Evolutionary conservation across 2,113 vertebrate species (phyloP).

Genomic region (Hippocampus guttulatus): DNA sequence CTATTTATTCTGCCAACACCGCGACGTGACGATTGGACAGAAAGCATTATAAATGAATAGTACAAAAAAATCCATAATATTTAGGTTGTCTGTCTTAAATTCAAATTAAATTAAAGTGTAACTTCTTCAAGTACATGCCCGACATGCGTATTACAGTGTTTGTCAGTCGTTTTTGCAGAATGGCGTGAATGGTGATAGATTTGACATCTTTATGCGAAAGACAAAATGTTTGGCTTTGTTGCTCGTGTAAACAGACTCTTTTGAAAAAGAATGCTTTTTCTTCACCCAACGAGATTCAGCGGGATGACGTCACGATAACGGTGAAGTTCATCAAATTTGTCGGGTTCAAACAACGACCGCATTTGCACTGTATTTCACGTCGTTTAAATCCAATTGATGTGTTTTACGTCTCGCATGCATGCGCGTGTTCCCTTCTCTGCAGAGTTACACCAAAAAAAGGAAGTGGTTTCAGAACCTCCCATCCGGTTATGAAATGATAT

Average conservation of each 20-base stretch:
- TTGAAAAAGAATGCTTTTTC: background rate
- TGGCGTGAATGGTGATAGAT: background rate
- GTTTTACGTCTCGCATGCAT: background rate
- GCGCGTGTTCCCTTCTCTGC: background rate
- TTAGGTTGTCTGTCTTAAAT: background rate
- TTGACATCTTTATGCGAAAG: background rate
- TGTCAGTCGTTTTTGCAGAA: background rate
- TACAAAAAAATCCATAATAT: too few relatives aligned
- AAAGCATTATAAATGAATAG: too few relatives aligned
- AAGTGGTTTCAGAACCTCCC: background rate
- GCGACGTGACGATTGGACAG: too few relatives aligned
- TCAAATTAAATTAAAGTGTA: too few relatives aligned
- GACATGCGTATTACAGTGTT: background rate
- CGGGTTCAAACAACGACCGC: background rate
- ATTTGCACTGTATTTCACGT: background rate
- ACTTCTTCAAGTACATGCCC: background rate
- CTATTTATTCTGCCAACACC: too few relatives aligned
- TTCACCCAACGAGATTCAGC: too few relatives aligned
- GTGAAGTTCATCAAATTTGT: too few relatives aligned
- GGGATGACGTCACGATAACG: too few relatives aligned
- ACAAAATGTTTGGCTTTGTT: background rate
- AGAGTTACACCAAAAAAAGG: background rate
- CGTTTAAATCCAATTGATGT: background rate
- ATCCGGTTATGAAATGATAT: background rate
- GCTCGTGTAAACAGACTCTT: background rate